Conservation (phyloP, 2,888 invertebrate genomes). For the Nebria salina region DNA sequence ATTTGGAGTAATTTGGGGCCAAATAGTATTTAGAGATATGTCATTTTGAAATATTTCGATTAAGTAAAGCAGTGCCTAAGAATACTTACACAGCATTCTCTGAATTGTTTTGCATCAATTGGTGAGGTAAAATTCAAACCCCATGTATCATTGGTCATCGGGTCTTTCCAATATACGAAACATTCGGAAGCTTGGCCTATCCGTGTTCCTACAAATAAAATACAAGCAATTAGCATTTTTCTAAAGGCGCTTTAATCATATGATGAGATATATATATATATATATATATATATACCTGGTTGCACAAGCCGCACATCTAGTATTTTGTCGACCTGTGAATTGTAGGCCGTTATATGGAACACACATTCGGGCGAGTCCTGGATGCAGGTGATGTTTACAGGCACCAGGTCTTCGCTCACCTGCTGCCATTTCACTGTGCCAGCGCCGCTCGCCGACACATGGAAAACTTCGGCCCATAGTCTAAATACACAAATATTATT, state of each 20-base stretch:
- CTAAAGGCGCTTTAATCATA: background rate
- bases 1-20: background rate
- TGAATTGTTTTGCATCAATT: constrained; percentile 96
- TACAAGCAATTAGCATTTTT: constrained; percentile 22
- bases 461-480: constrained; percentile 98
- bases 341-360: constrained; percentile 99
- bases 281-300: constrained; percentile 81
- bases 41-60: background rate
- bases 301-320: constrained; percentile 96
- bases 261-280: background rate
- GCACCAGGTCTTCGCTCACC: constrained; percentile 97
- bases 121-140: constrained; percentile 98
- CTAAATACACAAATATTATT: constrained; percentile 65
- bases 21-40: background rate
- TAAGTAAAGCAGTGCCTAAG: constrained; percentile 27
- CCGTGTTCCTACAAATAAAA: constrained; percentile 79
- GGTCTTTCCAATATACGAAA: constrained; percentile 99
- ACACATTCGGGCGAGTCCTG: constrained; percentile 96
- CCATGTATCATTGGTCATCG: constrained; percentile 97
- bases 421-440: constrained; percentile 97
- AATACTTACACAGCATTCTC: constrained; percentile 94
- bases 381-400: constrained; percentile 97
- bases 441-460: constrained; percentile 92
- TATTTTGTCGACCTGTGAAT: constrained; percentile 98
- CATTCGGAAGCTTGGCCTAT: constrained; percentile 98